Percentiles rank a stretch among this genome's conserved stretches.
phyloP scores from a whole-genome alignment of 1,140 invertebrate species.

The Plectrocnemia conspersa region DNA sequence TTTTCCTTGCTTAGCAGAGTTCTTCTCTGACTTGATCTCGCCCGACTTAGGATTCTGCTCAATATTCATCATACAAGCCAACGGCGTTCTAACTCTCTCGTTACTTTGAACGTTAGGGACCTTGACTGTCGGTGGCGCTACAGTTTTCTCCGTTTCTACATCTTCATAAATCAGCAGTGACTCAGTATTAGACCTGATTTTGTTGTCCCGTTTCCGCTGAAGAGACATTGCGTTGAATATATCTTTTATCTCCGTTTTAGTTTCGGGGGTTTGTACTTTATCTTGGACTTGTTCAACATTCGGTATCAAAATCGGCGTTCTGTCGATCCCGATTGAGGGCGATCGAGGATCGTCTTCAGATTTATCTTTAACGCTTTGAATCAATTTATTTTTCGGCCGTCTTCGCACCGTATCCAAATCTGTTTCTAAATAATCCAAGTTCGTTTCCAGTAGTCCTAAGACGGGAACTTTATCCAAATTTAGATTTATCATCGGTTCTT shows the following conservation, averaged over 20 bases:
- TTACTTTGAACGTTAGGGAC: slow-evolving; percentile 3
- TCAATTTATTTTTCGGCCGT: slow-evolving; percentile 22
- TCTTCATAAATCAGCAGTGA: slow-evolving; percentile 32
- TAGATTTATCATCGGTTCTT: not conserved
- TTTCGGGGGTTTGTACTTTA: slow-evolving; percentile 10
- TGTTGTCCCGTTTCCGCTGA: slow-evolving; percentile 18
- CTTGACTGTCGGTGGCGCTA: slow-evolving; percentile 9
- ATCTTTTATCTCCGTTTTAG: slow-evolving; percentile 25
- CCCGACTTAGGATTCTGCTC: slow-evolving; percentile 16
- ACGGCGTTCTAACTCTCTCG: slow-evolving; percentile 27
- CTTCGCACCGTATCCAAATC: slow-evolving; percentile 34
- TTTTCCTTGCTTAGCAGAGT: not conserved
- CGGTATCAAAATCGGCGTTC: slow-evolving; percentile 42
- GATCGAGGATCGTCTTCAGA: slow-evolving; percentile 47
- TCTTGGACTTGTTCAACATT: slow-evolving; percentile 7
- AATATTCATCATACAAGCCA: slow-evolving; percentile 28
- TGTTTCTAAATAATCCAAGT: slow-evolving; percentile 48
- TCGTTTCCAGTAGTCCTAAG: slow-evolving; percentile 46
- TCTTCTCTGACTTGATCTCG: slow-evolving; percentile 7
- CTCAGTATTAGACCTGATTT: slow-evolving; percentile 13
- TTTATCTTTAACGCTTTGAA: slow-evolving; percentile 34
- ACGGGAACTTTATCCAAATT: not conserved
- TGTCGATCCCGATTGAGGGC: slow-evolving; percentile 46
- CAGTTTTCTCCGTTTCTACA: not conserved
- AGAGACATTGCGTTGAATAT: slow-evolving; percentile 28